Base-by-base conservation (phyloP, 2,113 vertebrate genomes). In the Carettochelys insculpta region DNA sequence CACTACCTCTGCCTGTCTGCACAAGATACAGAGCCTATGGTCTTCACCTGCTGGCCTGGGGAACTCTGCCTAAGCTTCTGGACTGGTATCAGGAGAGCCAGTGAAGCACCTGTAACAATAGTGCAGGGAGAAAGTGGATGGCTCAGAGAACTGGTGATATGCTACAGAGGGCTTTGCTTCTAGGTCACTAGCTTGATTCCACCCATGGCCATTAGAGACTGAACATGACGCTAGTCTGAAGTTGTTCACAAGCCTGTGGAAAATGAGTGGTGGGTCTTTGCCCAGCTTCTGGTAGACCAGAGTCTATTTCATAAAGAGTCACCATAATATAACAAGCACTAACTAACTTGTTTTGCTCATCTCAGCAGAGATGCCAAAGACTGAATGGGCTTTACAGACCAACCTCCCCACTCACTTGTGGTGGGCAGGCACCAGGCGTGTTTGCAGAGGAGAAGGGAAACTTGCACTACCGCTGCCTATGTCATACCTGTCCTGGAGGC, bases 11-110 rank as follows among this genome's bases (percentile, higher is more conserved):
- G 56, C 29, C 80, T 29, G 16, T 47, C 61, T 83, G 22, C 5
- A 4, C 91, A 77, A 77, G 54, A 41, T 11, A 29, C 78, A 65
- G 71, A 71, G 53, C 53, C 86, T 68, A 77, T 73, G 91, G 61
- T 34, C 50, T 85, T 58, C 3, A 17, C 68, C 77, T 68, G 71
- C 71, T 73, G 68, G 68, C 68, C 22, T 45, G 87, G 71, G 48
- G 75, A 92, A 80, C 71, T 83, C 83, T 58, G 80, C 58, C 20
- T 58, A 43, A 78, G 54, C 25, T 94, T 90, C 41, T 0, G 4
- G 4, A 50, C 54, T 45, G 79, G 84, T 51, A 51, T 24, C 11
- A n/a, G 5, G 76, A 47, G 29, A 41, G 48, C 90, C 53, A 2
- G 38, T 38, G 82, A 89, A 45, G 84, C 25, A n/a, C 77, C 1